phyloP scores from a whole-genome alignment of 23 tunicate species.

The Corella eumyota region DNA sequence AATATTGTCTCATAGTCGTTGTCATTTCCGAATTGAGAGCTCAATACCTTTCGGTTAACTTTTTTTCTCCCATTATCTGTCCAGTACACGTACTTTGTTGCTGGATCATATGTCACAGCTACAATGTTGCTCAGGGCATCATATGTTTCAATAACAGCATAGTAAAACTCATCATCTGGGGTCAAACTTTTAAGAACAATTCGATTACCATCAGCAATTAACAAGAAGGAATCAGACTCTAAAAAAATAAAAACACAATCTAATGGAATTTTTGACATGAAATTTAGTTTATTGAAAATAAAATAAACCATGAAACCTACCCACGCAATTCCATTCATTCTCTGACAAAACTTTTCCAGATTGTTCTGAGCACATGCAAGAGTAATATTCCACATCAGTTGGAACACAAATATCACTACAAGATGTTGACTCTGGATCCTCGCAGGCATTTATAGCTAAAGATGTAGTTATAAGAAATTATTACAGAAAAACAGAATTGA shows the following conservation, averaged over 20 bases:
- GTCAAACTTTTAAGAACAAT: constrained; percentile 61
- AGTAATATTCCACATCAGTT: constrained; percentile 23
- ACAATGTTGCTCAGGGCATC: constrained; percentile 78
- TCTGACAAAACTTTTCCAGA: constrained; percentile 47
- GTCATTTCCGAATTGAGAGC: no score
- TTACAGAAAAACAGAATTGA: neutral
- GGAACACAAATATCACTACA: constrained; percentile 84
- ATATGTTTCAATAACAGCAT: constrained; percentile 49
- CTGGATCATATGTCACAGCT: constrained; percentile 83
- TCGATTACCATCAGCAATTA: constrained; percentile 72
- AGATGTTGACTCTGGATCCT: neutral
- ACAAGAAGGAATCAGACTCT: constrained; percentile 76
- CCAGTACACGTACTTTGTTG: constrained; percentile 70
- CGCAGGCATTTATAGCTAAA: neutral
- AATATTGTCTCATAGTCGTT: no score
- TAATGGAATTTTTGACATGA: no score
- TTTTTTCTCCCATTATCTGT: constrained; percentile 85
- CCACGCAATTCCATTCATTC: constrained; percentile 53
- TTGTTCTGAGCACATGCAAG: constrained; percentile 81
- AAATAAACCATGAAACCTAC: constrained; percentile 42
- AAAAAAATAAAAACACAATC: neutral
- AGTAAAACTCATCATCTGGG: constrained; percentile 28
- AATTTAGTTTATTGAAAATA: no score
- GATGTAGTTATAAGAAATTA: neutral
- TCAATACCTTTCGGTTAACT: constrained; percentile 42